A percentile compares a stretch with the other conserved stretches of the same genome.
Evolutionary conservation across 2,113 vertebrate genomes (phyloP).

Genomic region (Oncorhynchus gorbuscha): DNA sequence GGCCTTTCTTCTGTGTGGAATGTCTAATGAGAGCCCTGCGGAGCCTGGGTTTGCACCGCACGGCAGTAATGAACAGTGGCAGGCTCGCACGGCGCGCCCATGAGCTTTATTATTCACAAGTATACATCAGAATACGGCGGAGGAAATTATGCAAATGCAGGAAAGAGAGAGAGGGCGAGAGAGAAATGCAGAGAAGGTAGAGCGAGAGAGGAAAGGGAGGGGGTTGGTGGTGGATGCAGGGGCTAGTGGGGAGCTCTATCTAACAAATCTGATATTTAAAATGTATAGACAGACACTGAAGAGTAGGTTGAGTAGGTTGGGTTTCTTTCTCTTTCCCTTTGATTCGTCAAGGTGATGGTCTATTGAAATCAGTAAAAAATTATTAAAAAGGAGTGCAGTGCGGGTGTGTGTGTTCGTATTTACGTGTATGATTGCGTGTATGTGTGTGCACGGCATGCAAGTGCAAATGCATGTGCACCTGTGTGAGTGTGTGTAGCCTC

Average conservation of each 20-base stretch:
- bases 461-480: too few species aligned
- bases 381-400: not conserved
- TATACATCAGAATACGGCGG: constrained; percentile 64
- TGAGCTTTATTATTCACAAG: constrained; percentile 65
- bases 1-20: constrained; percentile 52
- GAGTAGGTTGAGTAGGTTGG: not conserved
- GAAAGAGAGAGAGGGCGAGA: constrained; percentile 16
- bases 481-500: not conserved
- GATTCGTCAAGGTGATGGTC: too few species aligned
- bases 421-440: not conserved
- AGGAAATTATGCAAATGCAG: constrained; percentile 64
- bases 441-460: not conserved
- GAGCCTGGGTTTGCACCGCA: constrained; percentile 47
- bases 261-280: constrained; percentile 46
- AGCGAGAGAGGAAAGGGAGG: constrained; percentile 12
- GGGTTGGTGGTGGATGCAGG: constrained; percentile 29
- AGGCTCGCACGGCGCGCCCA: constrained; percentile 55
- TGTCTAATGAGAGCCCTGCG: constrained; percentile 60
- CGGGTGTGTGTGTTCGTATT: not conserved
- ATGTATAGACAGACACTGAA: constrained; percentile 17
- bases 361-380: too few species aligned
- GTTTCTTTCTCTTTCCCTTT: not conserved
- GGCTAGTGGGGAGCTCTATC: constrained; percentile 15
- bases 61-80: constrained; percentile 64
- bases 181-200: constrained; percentile 29